Conservation (phyloP, 2,888 invertebrate genomes). For the Rhodophaea formosa region DNA sequence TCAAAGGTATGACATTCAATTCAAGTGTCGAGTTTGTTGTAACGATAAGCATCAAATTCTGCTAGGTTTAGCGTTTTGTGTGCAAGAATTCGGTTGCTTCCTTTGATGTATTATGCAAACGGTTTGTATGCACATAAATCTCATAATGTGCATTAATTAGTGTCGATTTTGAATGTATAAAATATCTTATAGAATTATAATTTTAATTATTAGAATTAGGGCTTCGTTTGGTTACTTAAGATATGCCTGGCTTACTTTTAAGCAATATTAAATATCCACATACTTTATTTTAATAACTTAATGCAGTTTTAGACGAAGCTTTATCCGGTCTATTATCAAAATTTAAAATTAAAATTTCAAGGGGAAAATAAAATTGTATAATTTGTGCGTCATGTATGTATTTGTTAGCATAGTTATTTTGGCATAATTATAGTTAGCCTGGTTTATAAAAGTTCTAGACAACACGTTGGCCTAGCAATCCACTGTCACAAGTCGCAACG, state of each 20-base stretch:
- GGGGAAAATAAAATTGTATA: no score
- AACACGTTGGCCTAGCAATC: conserved; percentile 7
- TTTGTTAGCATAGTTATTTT: no score
- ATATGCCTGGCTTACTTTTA: no score
- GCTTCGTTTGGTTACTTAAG: neutral
- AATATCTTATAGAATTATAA: neutral
- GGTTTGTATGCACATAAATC: neutral
- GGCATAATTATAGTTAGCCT: neutral
- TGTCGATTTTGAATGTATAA: neutral
- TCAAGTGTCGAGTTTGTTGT: neutral
- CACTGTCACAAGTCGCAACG: conserved; percentile 11
- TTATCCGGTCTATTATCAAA: no score
- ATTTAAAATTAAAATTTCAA: no score
- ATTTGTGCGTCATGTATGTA: no score
- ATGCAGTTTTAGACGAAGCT: no score
- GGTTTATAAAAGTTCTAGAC: conserved; percentile 5
- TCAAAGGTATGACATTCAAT: conserved; percentile 12
- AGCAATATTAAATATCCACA: no score
- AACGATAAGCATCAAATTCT: neutral
- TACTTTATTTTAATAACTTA: no score
- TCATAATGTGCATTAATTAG: neutral
- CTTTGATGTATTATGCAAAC: neutral
- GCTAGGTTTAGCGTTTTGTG: neutral
- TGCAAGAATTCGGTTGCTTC: neutral
- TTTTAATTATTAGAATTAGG: neutral